Evolutionary conservation across 2,113 vertebrate species (phyloP).

Genomic region (Chionis minor): DNA sequence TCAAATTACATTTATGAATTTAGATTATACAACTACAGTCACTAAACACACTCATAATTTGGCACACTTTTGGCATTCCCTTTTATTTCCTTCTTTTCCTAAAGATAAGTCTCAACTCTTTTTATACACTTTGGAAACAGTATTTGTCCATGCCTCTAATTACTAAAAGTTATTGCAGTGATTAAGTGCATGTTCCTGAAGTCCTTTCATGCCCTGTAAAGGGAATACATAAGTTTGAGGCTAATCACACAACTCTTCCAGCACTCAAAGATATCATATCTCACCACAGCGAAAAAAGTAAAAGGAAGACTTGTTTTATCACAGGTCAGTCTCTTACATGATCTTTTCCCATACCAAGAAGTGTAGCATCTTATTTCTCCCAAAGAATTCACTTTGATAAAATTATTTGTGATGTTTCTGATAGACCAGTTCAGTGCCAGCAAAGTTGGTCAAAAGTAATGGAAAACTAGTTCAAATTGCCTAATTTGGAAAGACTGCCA

Average conservation of each 20-base stretch:
- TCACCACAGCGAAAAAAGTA: not conserved
- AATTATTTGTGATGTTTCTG: not conserved
- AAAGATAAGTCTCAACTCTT: not conserved
- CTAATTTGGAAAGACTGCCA: not conserved
- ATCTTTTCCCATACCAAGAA: not conserved
- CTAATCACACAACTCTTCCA: not conserved
- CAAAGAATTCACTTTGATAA: not conserved
- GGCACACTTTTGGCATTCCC: not conserved
- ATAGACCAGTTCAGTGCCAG: not conserved
- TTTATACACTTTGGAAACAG: not conserved
- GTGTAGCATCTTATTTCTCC: not conserved
- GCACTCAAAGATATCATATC: not conserved
- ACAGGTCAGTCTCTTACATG: not conserved
- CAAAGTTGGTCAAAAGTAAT: not conserved
- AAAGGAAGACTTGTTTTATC: not conserved
- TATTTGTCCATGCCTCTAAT: not conserved
- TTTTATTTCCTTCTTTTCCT: not conserved
- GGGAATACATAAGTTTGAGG: not conserved
- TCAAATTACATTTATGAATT: not conserved
- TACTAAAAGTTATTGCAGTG: not conserved
- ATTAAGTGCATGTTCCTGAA: not conserved
- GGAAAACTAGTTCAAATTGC: not conserved
- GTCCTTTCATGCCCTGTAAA: not conserved
- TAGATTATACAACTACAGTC: not conserved
- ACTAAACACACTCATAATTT: not conserved